Conservation (phyloP, 2,888 invertebrate species). For the Tipula vernalis region DNA sequence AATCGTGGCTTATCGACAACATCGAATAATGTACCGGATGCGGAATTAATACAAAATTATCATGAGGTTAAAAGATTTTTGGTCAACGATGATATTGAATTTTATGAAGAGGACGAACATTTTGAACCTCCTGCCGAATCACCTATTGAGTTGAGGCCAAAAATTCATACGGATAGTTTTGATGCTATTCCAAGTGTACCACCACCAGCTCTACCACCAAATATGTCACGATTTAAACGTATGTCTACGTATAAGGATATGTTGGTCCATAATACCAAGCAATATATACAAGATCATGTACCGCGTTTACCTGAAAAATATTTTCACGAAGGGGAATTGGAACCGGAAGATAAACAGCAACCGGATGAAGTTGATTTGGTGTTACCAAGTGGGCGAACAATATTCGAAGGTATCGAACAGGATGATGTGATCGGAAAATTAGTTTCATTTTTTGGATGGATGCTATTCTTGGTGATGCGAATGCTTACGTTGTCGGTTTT, state of each 20-base stretch:
- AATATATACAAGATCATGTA: conserved; percentile 40
- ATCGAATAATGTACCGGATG: conserved; percentile 12
- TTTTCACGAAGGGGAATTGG: not conserved
- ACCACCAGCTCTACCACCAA: conserved; percentile 35
- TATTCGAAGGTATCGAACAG: conserved; percentile 54
- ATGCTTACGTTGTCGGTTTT: conserved; percentile 57
- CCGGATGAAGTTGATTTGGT: conserved; percentile 30
- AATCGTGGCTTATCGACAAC: not conserved
- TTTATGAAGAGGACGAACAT: conserved; percentile 10
- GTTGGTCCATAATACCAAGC: conserved; percentile 43
- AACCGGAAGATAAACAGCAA: not conserved
- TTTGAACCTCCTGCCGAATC: conserved; percentile 12
- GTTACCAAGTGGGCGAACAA: conserved; percentile 37
- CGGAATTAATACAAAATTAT: conserved; percentile 17
- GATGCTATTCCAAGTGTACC: conserved; percentile 36
- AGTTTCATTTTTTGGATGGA: conserved; percentile 64
- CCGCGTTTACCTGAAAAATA: conserved; percentile 32
- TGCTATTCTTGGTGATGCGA: conserved; percentile 57
- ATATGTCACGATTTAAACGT: conserved; percentile 19
- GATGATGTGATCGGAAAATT: conserved; percentile 59
- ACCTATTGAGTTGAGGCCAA: not conserved
- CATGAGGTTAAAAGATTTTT: conserved; percentile 28
- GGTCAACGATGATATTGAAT: conserved; percentile 12
- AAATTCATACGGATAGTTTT: conserved; percentile 13
- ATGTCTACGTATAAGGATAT: conserved; percentile 32